Evolutionary conservation across 2,797 vertebrate species (phyloP).

Genomic region (Psittacula echo): DNA sequence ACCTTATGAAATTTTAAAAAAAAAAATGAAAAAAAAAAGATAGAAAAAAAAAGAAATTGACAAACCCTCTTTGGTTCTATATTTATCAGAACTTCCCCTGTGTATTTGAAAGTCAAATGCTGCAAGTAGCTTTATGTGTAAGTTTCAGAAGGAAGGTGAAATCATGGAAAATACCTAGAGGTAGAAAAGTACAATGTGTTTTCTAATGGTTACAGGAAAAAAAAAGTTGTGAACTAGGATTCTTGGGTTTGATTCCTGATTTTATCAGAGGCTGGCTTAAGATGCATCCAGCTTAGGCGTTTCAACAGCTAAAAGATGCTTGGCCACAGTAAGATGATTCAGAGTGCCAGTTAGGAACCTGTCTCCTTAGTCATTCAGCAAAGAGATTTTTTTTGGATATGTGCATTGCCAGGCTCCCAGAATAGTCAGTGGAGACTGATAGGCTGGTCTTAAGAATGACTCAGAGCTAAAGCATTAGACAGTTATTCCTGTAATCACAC

Average conservation of each 20-base stretch:
- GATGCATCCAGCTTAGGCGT: not conserved
- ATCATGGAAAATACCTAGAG: slow-evolving; percentile 32
- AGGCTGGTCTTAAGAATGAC: not conserved
- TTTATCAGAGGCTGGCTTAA: slow-evolving; percentile 8
- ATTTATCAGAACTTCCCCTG: not conserved
- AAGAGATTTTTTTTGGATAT: not conserved
- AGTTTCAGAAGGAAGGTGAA: slow-evolving; percentile 1
- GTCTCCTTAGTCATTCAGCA: not conserved
- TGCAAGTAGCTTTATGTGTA: not conserved
- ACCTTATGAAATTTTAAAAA: not conserved
- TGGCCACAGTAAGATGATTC: not conserved
- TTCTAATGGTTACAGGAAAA: not conserved
- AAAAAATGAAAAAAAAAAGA: not conserved
- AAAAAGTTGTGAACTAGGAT: not conserved
- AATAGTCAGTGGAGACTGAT: not conserved
- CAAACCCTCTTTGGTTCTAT: not conserved
- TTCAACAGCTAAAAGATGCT: slow-evolving; percentile 29
- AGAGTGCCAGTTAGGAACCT: not conserved
- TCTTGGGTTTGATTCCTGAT: not conserved
- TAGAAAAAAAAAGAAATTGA: not conserved
- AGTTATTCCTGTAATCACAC: not conserved
- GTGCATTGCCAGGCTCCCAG: not conserved
- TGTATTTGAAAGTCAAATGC: not conserved
- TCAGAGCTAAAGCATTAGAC: slow-evolving; percentile 7
- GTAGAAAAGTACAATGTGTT: slow-evolving; percentile 23